phyloP scores from a whole-genome alignment of 2,888 invertebrate genomes.

The Amblyteles armatorius region DNA sequence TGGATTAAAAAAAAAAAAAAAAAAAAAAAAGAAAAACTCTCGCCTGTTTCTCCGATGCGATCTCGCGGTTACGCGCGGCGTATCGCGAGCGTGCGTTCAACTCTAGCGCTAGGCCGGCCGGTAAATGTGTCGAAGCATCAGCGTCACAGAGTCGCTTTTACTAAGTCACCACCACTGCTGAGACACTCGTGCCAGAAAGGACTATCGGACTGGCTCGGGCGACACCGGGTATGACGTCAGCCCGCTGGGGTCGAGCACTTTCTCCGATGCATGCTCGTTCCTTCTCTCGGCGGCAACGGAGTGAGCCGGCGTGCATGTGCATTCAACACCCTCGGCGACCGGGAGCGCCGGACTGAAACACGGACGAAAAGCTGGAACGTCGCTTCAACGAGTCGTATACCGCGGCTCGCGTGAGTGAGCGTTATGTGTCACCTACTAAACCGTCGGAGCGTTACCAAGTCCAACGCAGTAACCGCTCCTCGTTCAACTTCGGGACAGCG shows the following conservation, averaged over 20 bases:
- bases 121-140: not conserved
- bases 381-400: conserved; percentile 22
- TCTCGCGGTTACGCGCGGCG: not conserved
- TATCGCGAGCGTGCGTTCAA: conserved; percentile 8
- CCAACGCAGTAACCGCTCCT: conserved; percentile 43
- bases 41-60: not conserved
- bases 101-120: not conserved
- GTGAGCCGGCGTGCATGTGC: not conserved
- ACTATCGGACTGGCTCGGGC: conserved; percentile 14
- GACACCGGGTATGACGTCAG: conserved; percentile 52
- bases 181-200: not conserved
- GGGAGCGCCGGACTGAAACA: conserved; percentile 5
- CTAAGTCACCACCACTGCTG: not conserved
- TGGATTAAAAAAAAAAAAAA: not conserved
- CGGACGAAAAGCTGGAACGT: conserved; percentile 38
- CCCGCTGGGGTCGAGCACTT: conserved; percentile 52
- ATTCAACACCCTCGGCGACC: conserved; percentile 23
- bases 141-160: conserved; percentile 4
- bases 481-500: conserved; percentile 21
- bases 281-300: not conserved
- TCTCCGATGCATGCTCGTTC: conserved; percentile 56
- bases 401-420: conserved; percentile 52
- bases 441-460: conserved; percentile 54
- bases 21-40: not conserved
- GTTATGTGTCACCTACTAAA: conserved; percentile 68